phyloP scores from a whole-genome alignment of 2,113 vertebrate genomes.

The Melanerpes aurifrons region DNA sequence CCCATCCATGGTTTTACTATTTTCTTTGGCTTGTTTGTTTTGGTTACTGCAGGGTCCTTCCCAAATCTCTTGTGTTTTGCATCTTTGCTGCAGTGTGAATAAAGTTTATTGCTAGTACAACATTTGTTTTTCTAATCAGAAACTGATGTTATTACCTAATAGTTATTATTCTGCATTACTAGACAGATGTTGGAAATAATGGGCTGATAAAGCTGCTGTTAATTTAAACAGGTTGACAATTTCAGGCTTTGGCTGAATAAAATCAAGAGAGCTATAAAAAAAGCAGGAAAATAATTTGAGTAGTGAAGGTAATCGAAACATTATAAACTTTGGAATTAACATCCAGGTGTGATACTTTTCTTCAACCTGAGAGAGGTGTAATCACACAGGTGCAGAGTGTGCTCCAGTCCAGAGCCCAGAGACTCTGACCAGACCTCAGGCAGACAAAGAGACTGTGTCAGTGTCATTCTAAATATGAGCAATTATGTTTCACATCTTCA shows the following conservation, averaged over 20 bases:
- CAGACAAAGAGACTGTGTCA: not conserved
- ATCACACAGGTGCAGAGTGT: rapidly evolving
- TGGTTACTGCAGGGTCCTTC: not conserved
- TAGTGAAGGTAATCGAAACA: slow-evolving; percentile 31
- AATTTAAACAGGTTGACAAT: slow-evolving; percentile 68
- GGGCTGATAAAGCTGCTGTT: slow-evolving; percentile 68
- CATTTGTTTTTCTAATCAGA: slow-evolving; percentile 74
- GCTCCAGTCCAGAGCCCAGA: not conserved
- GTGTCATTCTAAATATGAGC: not conserved
- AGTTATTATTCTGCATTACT: slow-evolving; percentile 63
- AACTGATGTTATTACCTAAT: slow-evolving; percentile 55
- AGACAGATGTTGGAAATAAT: slow-evolving; percentile 74
- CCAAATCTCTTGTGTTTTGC: not conserved
- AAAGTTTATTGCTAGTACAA: slow-evolving; percentile 61
- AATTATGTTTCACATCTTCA: not conserved
- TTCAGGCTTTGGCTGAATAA: slow-evolving; percentile 49
- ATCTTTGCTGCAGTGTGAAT: slow-evolving; percentile 6
- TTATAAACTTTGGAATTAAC: not conserved
- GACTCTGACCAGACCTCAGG: not conserved
- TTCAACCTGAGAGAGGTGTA: not conserved
- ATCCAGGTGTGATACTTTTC: not conserved
- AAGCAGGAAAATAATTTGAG: slow-evolving; percentile 47
- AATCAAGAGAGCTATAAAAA: slow-evolving; percentile 39
- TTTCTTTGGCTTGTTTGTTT: slow-evolving; percentile 1
- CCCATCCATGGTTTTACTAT: not conserved